A percentile compares a stretch with the other conserved stretches of the same genome.
Conservation (phyloP, 1,140 invertebrate species). For the Melitaea cinxia region DNA sequence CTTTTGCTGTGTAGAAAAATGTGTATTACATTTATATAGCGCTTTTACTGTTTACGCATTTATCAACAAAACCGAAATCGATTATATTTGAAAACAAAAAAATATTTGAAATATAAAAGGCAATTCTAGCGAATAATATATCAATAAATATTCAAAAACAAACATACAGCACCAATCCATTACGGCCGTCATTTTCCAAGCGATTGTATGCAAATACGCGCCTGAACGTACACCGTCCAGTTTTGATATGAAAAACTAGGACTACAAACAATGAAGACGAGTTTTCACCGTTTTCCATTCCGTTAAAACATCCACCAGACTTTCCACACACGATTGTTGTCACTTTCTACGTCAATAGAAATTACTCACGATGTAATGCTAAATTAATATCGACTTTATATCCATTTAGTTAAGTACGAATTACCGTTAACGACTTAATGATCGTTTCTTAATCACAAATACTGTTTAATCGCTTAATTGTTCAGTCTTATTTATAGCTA, state of each 20-base stretch:
- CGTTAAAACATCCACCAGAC: constrained; percentile 46
- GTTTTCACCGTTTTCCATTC: constrained; percentile 56
- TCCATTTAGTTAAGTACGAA: background rate
- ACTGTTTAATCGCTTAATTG: background rate
- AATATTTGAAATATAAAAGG: background rate
- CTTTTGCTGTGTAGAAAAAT: too few relatives aligned
- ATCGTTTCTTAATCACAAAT: background rate
- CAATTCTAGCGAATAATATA: background rate
- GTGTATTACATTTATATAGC: too few relatives aligned
- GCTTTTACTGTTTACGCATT: too few relatives aligned
- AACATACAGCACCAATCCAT: background rate
- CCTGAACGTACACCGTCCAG: background rate
- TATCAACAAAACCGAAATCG: too few relatives aligned
- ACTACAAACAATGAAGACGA: constrained; percentile 21
- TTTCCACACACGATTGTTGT: constrained; percentile 67
- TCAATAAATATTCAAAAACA: background rate
- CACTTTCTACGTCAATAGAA: constrained; percentile 70
- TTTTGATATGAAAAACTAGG: constrained; percentile 23
- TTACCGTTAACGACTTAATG: background rate
- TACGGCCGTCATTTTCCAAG: constrained; percentile 15
- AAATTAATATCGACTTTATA: constrained; percentile 36
- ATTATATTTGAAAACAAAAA: too few relatives aligned
- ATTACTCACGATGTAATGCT: constrained; percentile 47
- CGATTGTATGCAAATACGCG: constrained; percentile 24
- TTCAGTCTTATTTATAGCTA: background rate